Evolutionary conservation across 2,113 vertebrate genomes (phyloP).

Genomic region (Anthoscopus minutus): DNA sequence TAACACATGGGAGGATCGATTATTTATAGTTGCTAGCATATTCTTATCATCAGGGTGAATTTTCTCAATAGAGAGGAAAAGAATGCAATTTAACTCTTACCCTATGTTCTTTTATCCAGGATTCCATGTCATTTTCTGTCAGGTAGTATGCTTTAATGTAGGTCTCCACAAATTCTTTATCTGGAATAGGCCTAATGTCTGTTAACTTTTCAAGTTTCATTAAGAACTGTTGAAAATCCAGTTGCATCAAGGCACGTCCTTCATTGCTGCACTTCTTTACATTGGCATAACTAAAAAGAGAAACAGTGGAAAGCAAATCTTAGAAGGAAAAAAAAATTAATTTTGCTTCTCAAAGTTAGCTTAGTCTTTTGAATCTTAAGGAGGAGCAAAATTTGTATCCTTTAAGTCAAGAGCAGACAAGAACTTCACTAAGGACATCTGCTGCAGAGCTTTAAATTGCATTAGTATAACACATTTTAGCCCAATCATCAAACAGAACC

Average conservation of each 20-base stretch:
- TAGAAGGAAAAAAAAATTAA: background rate
- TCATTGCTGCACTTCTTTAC: constrained; percentile 99
- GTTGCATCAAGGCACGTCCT: constrained; percentile 96
- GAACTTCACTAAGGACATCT: background rate
- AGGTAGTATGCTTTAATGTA: constrained; percentile 99
- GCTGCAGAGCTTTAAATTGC: background rate
- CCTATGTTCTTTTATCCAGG: constrained; percentile 97
- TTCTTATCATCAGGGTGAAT: background rate
- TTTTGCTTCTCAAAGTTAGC: background rate
- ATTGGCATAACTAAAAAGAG: constrained; percentile 84
- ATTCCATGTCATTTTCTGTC: constrained; percentile 97
- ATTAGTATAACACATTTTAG: background rate
- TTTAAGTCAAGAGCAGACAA: background rate
- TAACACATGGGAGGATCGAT: background rate
- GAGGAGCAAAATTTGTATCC: background rate
- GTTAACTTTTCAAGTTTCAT: constrained; percentile 98
- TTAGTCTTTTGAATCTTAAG: background rate
- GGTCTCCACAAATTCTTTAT: constrained; percentile 97
- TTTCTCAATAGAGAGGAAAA: background rate
- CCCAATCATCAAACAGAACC: background rate
- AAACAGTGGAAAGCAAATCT: background rate
- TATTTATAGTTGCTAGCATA: background rate
- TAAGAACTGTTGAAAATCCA: constrained; percentile 98
- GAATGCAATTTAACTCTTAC: constrained; percentile 67
- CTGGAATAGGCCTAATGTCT: constrained; percentile 94